Base-by-base conservation (phyloP, 2,797 vertebrate genomes). In the Coendou prehensilis region DNA sequence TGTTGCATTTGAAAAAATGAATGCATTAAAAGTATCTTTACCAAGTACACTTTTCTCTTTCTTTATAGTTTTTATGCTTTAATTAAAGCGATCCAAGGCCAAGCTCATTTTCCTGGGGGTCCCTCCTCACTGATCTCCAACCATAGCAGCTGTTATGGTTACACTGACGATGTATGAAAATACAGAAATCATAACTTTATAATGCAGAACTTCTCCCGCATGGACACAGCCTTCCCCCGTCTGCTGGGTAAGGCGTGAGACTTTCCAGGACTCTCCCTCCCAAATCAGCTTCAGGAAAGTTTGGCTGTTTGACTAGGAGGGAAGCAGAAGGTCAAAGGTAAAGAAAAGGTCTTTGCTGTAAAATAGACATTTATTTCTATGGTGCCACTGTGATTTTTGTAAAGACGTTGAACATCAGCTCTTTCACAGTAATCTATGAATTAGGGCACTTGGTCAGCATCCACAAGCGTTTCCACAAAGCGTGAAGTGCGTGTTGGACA, bases 51-150 rank as follows among this genome's bases (percentile, higher is more conserved):
- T 82, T 92, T 84, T 83, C 47, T 64, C 82, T 30, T 93, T 87
- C 91, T 89, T 84, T n/a, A 20, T 81, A 76, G 92, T 61, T 67
- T 75, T 64, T 56, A 78, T 45, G 67, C 28, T 69, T 91, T 80
- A 33, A 69, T 67, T 84, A 73, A 75, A 91, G 75, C 9, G 84
- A 47, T 79, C 63, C 23, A 52, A 15, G 73, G 69, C 22, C 41
- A 94, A 86, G 89, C 22, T 59, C 28, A 57, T 82, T 82, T 73
- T 95, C 67, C 13, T 2, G 13, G 85, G 37, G 22, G 22, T 61
- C 59, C 45, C 22, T 86, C 9, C 52, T 89, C 54, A 30, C 56
- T 63, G 61, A 73, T 54, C 83, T 91, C 76, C 26, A 20, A 3
- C 57, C 47, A 37, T 1, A 92, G n/a, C 4, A 1, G 85, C 78